These are phyloP conservation scores for Amiota mariae DNA, from an alignment of 2,888 invertebrate species.

Conservation along the genomic window DNA sequence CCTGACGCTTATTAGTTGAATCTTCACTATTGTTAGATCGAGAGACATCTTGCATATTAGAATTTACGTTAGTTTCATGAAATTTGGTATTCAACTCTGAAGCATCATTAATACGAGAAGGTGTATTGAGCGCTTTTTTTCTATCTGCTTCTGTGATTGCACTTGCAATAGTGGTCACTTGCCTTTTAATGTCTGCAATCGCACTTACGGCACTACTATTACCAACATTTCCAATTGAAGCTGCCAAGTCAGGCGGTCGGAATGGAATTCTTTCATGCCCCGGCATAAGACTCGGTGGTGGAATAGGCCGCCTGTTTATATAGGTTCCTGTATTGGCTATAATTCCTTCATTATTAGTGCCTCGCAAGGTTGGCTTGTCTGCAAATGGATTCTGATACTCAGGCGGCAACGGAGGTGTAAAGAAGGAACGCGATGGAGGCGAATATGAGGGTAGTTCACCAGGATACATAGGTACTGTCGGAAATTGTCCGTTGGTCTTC, in stretches of 20 bases:
- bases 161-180: conserved; percentile 35
- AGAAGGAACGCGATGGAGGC: conserved; percentile 85
- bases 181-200: conserved; percentile 42
- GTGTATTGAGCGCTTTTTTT: conserved; percentile 84
- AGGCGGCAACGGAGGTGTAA: conserved; percentile 88
- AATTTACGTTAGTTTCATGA: conserved; percentile 36
- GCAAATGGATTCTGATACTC: conserved; percentile 90
- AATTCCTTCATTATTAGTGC: conserved; percentile 78
- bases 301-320: conserved; percentile 84
- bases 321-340: conserved; percentile 72
- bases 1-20: conserved; percentile 57
- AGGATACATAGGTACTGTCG: conserved; percentile 77
- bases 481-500: conserved; percentile 76
- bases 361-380: conserved; percentile 89
- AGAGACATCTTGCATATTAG: conserved; percentile 26
- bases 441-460: conserved; percentile 88
- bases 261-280: conserved; percentile 89
- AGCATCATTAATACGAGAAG: conserved; percentile 75
- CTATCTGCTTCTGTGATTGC: conserved; percentile 49
- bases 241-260: conserved; percentile 76
- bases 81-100: conserved; percentile 33
- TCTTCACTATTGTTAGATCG: conserved; percentile 31
- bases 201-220: conserved; percentile 35
- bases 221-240: conserved; percentile 40
- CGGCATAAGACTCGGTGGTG: conserved; percentile 87